Conservation (phyloP, 37 sponge, comb jelly and placozoan genomes). For the Bolinopsis microptera region DNA sequence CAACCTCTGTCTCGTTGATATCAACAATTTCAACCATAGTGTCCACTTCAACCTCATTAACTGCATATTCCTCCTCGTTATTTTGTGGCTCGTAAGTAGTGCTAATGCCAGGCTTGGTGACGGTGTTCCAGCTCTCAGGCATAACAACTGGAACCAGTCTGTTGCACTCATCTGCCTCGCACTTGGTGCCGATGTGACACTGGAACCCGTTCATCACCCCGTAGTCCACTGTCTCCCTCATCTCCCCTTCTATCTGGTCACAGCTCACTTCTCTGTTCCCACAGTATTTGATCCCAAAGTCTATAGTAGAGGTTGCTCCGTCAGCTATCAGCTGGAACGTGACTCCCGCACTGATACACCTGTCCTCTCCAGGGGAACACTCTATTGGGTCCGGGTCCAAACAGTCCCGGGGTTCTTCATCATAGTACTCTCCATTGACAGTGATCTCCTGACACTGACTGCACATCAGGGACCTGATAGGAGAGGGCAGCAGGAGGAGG, state of each 20-base stretch:
- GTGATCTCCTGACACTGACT: conserved; percentile 32
- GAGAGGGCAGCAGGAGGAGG: background rate
- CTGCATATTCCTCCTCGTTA: background rate
- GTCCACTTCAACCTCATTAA: background rate
- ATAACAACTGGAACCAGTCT: background rate
- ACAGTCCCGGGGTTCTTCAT: background rate
- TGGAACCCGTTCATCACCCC: background rate
- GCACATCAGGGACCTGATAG: background rate
- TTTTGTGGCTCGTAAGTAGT: background rate
- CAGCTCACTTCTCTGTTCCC: background rate
- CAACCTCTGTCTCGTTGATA: background rate
- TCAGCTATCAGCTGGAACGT: background rate
- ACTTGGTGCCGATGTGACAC: conserved; percentile 9
- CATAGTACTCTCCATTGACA: background rate
- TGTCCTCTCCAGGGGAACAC: conserved; percentile 1
- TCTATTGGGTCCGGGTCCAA: background rate
- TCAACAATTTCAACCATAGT: background rate
- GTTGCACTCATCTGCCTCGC: background rate
- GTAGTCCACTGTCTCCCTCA: background rate
- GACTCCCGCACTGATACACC: conserved; percentile 38
- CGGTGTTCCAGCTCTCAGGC: background rate
- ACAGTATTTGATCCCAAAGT: conserved; percentile 16
- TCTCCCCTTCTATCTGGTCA: conserved; percentile 19
- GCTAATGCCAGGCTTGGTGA: background rate
- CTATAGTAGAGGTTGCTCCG: background rate